phyloP scores from a whole-genome alignment of 2,797 vertebrate genomes.

The Petrocephalus sullivani region DNA sequence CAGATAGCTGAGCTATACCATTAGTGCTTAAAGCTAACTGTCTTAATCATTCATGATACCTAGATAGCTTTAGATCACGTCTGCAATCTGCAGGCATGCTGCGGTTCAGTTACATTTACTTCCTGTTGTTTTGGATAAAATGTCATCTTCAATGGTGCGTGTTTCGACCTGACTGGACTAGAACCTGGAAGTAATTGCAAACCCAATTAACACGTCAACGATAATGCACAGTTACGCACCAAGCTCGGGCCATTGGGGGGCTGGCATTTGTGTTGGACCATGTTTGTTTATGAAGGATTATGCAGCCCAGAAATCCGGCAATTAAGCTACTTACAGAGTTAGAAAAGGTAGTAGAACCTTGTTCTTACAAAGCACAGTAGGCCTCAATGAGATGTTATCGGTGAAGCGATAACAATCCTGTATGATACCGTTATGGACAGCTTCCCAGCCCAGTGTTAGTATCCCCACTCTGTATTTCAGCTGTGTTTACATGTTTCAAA shows the following conservation, averaged over 20 bases:
- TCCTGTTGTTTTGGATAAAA: not conserved
- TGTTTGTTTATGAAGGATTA: not conserved
- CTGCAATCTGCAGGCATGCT: not conserved
- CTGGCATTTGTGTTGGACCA: slow-evolving; percentile 38
- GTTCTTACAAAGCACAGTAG: not conserved
- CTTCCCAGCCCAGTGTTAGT: not conserved
- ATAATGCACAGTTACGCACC: slow-evolving; percentile 47
- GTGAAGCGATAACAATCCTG: not conserved
- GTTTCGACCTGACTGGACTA: slow-evolving; percentile 31
- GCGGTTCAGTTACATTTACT: not conserved
- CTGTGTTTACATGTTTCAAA: not conserved
- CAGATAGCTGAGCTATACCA: not conserved
- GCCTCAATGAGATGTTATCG: not conserved
- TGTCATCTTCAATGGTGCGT: not conserved
- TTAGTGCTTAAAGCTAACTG: not conserved
- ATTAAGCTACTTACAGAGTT: not conserved
- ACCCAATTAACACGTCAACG: slow-evolving; percentile 54
- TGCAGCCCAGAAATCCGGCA: not conserved
- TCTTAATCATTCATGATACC: not conserved
- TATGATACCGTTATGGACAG: not conserved
- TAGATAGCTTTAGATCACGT: not conserved
- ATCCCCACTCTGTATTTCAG: not conserved
- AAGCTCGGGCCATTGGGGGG: slow-evolving; percentile 44
- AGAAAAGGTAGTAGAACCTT: not conserved
- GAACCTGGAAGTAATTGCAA: slow-evolving; percentile 60